These are phyloP conservation scores for Crocodylus rhombifer DNA, from an alignment of 2,797 vertebrate genomes.

Conservation along the genomic window DNA sequence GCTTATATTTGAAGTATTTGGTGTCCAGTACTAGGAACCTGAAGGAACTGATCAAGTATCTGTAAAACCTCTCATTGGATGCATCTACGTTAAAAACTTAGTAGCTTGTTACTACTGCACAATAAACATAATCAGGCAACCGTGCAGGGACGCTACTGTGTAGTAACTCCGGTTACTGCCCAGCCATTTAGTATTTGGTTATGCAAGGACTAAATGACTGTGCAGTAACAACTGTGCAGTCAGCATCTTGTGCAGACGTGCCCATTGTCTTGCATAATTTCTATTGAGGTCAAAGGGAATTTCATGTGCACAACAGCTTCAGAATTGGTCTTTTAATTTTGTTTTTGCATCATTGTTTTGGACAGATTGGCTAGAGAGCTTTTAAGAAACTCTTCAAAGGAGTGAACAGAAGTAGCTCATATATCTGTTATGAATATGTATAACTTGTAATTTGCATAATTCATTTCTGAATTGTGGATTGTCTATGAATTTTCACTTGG, in stretches of 20 bases:
- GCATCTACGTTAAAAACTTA: background rate
- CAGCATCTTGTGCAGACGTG: no score
- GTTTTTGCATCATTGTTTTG: background rate
- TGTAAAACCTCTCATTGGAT: no score
- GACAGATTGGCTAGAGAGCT: background rate
- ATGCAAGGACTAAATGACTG: no score
- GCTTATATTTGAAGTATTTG: no score
- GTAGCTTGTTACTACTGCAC: no score
- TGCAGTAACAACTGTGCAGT: no score
- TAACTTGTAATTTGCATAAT: background rate
- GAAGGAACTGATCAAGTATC: no score
- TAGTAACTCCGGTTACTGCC: background rate
- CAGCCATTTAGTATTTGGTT: no score
- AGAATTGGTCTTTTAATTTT: background rate
- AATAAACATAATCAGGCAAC: background rate
- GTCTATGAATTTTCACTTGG: background rate
- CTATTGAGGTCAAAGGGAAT: no score
- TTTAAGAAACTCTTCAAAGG: constrained; percentile 2
- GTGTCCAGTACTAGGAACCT: no score
- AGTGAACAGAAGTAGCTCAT: background rate
- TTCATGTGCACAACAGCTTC: background rate
- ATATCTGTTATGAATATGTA: background rate
- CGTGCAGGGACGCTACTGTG: background rate
- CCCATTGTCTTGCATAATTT: no score
- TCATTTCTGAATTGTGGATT: background rate